Conservation (phyloP, 2,888 invertebrate species). For the Mongoloraphidia duomilia region DNA sequence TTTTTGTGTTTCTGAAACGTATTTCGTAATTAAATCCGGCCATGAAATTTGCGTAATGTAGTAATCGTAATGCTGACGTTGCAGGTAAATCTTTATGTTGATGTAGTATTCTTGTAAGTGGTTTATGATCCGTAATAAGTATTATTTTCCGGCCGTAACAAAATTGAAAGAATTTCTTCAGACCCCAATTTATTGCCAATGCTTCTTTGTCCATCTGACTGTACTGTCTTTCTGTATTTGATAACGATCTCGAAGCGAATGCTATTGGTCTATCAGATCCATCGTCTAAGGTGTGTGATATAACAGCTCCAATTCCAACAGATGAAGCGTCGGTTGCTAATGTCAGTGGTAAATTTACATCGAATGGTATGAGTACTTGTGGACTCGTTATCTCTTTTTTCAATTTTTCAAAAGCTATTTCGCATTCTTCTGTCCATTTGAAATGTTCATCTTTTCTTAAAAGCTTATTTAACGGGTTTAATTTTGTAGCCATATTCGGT, state of each 20-base stretch:
- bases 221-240: conserved; percentile 22
- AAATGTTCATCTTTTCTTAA: too few relatives aligned
- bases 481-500: conserved; percentile 14
- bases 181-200: conserved; percentile 19
- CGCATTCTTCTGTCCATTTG: conserved; percentile 10
- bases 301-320: conserved; percentile 21
- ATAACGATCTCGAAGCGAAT: conserved; percentile 22
- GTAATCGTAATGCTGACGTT: conserved; percentile 14
- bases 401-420: conserved; percentile 10
- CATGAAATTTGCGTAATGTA: conserved; percentile 16
- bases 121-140: conserved; percentile 22
- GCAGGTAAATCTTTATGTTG: conserved; percentile 16
- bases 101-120: conserved; percentile 21
- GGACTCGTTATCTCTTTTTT: conserved; percentile 16
- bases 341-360: conserved; percentile 15
- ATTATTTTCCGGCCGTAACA: conserved; percentile 22
- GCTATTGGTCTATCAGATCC: conserved; percentile 23
- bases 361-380: conserved; percentile 16
- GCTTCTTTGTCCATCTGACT: conserved; percentile 26
- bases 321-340: conserved; percentile 23
- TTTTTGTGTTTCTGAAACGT: conserved; percentile 10
- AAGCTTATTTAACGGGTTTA: conserved; percentile 15
- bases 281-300: conserved; percentile 20
- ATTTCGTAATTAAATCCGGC: conserved; percentile 17
- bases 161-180: conserved; percentile 24